A percentile compares a stretch with the other conserved stretches of the same genome.
These are phyloP conservation scores for Gordius sp. DNA, from an alignment of 2,888 invertebrate species.

Conservation along the genomic window DNA sequence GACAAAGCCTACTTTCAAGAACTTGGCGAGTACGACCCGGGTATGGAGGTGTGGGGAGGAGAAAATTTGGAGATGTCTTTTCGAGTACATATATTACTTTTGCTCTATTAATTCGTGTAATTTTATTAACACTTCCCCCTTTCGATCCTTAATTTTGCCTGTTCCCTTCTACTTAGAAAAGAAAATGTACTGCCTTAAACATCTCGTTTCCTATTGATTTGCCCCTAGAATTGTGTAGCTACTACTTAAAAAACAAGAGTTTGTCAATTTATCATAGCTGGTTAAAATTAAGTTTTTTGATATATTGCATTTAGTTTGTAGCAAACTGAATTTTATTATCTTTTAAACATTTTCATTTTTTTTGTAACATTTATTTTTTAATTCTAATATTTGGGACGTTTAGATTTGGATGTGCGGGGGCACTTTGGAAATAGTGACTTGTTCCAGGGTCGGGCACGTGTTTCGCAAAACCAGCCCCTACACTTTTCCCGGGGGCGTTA, in stretches of 20 bases:
- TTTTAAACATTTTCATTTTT: too few relatives aligned
- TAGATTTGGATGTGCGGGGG: slow-evolving; percentile 95
- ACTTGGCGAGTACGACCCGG: slow-evolving; percentile 85
- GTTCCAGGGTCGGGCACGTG: slow-evolving; percentile 82
- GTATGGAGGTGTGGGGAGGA: slow-evolving; percentile 98
- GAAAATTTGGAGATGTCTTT: slow-evolving; percentile 84
- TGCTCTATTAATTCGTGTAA: too few relatives aligned
- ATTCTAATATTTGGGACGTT: too few relatives aligned
- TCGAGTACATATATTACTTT: slow-evolving; percentile 39
- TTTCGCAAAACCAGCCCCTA: slow-evolving; percentile 94
- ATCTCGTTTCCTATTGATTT: background rate
- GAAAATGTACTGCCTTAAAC: background rate
- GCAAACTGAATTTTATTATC: too few relatives aligned
- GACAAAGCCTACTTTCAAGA: slow-evolving; percentile 87
- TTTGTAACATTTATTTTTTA: too few relatives aligned
- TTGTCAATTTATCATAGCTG: too few relatives aligned
- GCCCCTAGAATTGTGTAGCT: background rate
- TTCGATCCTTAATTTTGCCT: background rate
- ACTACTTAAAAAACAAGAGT: background rate
- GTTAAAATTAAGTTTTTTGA: too few relatives aligned
- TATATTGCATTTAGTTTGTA: too few relatives aligned
- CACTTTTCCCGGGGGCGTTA: slow-evolving; percentile 69
- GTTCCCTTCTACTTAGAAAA: background rate
- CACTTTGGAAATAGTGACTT: slow-evolving; percentile 70
- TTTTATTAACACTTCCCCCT: too few relatives aligned